Conservation (phyloP, 2,113 vertebrate species). For the Oncorhynchus clarkii region DNA sequence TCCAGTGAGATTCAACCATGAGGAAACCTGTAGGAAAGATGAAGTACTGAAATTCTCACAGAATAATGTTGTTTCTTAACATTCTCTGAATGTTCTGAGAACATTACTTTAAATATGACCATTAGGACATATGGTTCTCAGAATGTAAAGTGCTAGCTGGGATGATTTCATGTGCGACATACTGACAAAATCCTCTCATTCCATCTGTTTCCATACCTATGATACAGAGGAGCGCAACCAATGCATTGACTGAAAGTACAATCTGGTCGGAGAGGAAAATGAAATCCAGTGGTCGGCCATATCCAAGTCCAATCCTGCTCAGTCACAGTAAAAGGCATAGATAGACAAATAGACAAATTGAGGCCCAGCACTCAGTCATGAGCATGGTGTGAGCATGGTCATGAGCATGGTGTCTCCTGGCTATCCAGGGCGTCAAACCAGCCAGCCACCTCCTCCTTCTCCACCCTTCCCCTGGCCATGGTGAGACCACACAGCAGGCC, state of each 20-base stretch:
- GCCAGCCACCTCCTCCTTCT: slow-evolving; percentile 15
- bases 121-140: too few relatives aligned
- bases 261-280: slow-evolving; percentile 64
- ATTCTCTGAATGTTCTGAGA: too few relatives aligned
- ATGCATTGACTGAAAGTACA: slow-evolving; percentile 40
- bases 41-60: too few relatives aligned
- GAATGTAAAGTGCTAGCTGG: too few relatives aligned
- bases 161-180: background rate
- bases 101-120: too few relatives aligned
- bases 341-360: background rate
- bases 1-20: too few relatives aligned
- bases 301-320: slow-evolving; percentile 32
- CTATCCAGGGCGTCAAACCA: slow-evolving; percentile 12
- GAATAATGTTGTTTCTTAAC: too few relatives aligned
- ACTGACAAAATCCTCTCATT: slow-evolving; percentile 27
- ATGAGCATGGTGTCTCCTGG: slow-evolving; percentile 22
- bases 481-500: background rate
- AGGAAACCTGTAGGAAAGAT: too few relatives aligned
- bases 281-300: slow-evolving; percentile 56
- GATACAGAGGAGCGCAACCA: slow-evolving; percentile 36
- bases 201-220: slow-evolving; percentile 31
- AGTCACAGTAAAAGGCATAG: slow-evolving; percentile 23
- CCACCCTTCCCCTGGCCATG: background rate
- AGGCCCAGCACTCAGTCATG: slow-evolving; percentile 6
- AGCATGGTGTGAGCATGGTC: slow-evolving; percentile 23